phyloP scores from a whole-genome alignment of 2,113 vertebrate genomes.

The Ariopsis seemanni region DNA sequence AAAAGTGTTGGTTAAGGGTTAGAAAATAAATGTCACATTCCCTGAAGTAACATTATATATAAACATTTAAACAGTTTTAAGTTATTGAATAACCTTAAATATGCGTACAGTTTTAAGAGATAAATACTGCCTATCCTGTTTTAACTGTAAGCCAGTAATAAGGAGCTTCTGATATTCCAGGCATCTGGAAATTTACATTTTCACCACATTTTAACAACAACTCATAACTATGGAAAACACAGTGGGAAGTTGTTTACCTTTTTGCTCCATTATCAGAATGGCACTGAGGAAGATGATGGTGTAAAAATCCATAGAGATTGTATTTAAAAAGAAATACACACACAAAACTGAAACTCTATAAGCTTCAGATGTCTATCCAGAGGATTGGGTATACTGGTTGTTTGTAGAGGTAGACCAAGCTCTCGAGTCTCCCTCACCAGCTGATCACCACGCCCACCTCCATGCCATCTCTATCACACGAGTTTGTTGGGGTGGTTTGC shows the following conservation, averaged over 20 bases:
- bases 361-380: background rate
- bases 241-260: slow-evolving; percentile 51
- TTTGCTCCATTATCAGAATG: slow-evolving; percentile 50
- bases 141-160: background rate
- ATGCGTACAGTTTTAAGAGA: too few species aligned
- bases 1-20: background rate
- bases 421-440: background rate
- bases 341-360: background rate
- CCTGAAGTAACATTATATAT: background rate
- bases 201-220: background rate
- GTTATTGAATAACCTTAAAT: too few species aligned
- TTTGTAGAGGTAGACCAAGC: slow-evolving; percentile 14
- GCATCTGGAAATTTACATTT: too few species aligned
- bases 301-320: slow-evolving; percentile 51
- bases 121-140: background rate
- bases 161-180: background rate
- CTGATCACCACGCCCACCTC: slow-evolving; percentile 36
- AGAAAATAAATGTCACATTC: background rate
- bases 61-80: background rate
- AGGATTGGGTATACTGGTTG: background rate
- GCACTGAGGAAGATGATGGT: slow-evolving; percentile 44
- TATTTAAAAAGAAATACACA: background rate
- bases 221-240: background rate
- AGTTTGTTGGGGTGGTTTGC: background rate
- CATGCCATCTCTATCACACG: background rate